Evolutionary conservation across 2,113 vertebrate genomes (phyloP).

Genomic region (Tragulus kanchil): DNA sequence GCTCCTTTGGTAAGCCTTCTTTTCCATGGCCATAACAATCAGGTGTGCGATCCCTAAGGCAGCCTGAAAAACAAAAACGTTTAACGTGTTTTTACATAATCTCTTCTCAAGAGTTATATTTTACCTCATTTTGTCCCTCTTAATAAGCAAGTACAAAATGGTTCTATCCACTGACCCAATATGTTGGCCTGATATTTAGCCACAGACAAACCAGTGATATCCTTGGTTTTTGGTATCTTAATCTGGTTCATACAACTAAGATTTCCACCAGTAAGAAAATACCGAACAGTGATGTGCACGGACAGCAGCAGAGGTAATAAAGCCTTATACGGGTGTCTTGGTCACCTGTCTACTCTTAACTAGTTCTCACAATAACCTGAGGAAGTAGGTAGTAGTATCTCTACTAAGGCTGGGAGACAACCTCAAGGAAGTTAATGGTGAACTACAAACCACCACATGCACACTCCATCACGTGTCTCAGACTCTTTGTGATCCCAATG

Average conservation of each 20-base stretch:
- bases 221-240: neutral
- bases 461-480: neutral
- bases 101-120: neutral
- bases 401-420: neutral
- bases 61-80: slow-evolving; percentile 88
- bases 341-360: no score
- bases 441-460: neutral
- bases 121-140: neutral
- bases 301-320: no score
- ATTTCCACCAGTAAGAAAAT: slow-evolving; percentile 37
- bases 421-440: neutral
- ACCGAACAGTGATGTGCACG: no score
- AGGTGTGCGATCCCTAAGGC: slow-evolving; percentile 97
- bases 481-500: neutral
- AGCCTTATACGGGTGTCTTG: no score
- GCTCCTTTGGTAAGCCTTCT: slow-evolving; percentile 91
- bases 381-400: neutral
- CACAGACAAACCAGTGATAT: slow-evolving; percentile 11
- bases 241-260: neutral
- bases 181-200: neutral
- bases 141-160: slow-evolving; percentile 11
- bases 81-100: neutral
- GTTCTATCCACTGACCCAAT: neutral
- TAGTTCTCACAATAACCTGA: no score
- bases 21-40: slow-evolving; percentile 97